Conservation (phyloP, 2,113 vertebrate genomes). For the Caretta caretta region DNA sequence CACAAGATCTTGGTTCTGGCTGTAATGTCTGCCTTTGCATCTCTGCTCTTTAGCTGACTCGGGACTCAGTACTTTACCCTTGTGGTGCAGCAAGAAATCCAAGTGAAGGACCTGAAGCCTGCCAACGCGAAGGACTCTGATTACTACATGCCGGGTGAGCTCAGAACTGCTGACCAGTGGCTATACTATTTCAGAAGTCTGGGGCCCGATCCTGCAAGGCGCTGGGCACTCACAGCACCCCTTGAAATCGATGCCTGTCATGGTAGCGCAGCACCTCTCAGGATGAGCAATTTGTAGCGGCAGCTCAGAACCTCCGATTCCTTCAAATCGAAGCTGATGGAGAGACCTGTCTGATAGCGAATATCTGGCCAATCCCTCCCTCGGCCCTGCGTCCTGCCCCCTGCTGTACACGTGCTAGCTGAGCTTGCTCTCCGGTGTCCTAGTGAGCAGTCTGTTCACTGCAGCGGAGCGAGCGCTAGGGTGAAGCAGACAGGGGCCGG, state of each 20-base stretch:
- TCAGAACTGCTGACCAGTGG: background rate
- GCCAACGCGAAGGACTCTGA: slow-evolving; percentile 85
- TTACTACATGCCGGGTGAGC: slow-evolving; percentile 87
- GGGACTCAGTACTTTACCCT: slow-evolving; percentile 54
- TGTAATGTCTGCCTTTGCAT: background rate
- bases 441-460: background rate
- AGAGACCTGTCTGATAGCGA: background rate
- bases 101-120: slow-evolving; percentile 80
- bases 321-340: background rate
- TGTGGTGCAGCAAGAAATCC: slow-evolving; percentile 59
- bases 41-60: slow-evolving; percentile 56
- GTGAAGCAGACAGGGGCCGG: background rate
- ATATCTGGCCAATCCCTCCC: background rate
- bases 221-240: background rate
- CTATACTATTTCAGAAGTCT: background rate
- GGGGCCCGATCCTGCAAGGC: background rate
- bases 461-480: background rate
- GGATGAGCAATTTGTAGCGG: background rate
- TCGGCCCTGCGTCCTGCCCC: background rate
- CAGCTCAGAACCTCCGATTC: background rate
- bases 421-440: background rate
- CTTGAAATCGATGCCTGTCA: background rate
- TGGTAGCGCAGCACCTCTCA: background rate
- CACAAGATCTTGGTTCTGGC: background rate
- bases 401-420: background rate